Evolutionary conservation across 2,888 invertebrate species (phyloP).

Genomic region (Epicampocera succincta): DNA sequence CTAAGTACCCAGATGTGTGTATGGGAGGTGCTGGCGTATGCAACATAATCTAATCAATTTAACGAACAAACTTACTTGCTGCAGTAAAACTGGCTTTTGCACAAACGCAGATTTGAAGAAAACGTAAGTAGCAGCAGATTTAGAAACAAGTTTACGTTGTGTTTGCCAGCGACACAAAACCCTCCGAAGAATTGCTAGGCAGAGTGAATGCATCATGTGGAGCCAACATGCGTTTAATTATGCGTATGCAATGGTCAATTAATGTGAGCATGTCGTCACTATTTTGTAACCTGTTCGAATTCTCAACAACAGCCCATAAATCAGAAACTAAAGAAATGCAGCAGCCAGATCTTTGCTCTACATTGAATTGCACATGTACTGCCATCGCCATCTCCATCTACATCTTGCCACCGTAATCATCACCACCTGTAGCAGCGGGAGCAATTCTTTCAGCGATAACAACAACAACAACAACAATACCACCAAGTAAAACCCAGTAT

Average conservation of each 20-base stretch:
- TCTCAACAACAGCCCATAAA: slow-evolving; percentile 63
- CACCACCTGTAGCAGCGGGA: slow-evolving; percentile 9
- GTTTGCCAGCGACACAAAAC: slow-evolving; percentile 21
- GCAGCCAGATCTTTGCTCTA: slow-evolving; percentile 10
- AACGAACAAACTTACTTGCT: slow-evolving; percentile 52
- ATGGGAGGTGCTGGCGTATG: slow-evolving; percentile 20
- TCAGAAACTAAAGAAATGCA: slow-evolving; percentile 48
- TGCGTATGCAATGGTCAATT: slow-evolving; percentile 70
- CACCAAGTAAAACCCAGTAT: background rate
- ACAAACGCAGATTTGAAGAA: slow-evolving; percentile 24
- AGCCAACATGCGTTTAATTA: slow-evolving; percentile 71
- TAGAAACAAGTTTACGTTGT: slow-evolving; percentile 33
- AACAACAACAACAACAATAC: background rate
- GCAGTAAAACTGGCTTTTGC: slow-evolving; percentile 23
- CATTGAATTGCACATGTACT: slow-evolving; percentile 28
- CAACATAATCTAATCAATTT: slow-evolving; percentile 70
- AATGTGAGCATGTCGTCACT: slow-evolving; percentile 70
- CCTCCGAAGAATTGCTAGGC: slow-evolving; percentile 12
- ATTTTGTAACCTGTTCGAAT: slow-evolving; percentile 67
- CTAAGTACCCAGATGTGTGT: background rate
- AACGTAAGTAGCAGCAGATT: slow-evolving; percentile 41
- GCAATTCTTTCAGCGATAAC: background rate
- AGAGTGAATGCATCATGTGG: slow-evolving; percentile 62
- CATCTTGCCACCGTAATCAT: slow-evolving; percentile 3
- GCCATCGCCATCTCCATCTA: background rate